Base-by-base conservation (phyloP, 2,113 vertebrate species). In the Nematolebias whitei region DNA sequence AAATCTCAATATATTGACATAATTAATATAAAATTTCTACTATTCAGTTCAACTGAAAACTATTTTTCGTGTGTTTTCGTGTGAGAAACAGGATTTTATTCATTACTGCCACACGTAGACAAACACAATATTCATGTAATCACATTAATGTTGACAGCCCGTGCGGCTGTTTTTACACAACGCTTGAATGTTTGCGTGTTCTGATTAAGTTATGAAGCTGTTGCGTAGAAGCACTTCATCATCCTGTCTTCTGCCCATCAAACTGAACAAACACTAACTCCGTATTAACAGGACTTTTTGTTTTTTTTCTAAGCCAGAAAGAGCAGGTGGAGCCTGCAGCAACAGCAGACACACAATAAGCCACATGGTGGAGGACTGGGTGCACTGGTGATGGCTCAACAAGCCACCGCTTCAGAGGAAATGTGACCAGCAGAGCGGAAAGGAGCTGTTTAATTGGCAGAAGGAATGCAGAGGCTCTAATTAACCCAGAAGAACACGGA, bases 381-480 rank as follows among this genome's bases (percentile, higher is more conserved):
- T 54, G 18, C 47, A n/a, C 67, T 55, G 81, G 24, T 71, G 83
- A 87, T 72, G 75, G 80, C 73, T 83, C 77, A 62, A 80, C 80
- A 61, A 75, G 61, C 78, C 76, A 53, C 19, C 40, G 64, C 76
- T 75, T 77, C 78, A 60, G 68, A 87, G 74, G 81, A 80, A 74
- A 74, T 66, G 70, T 50, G 85, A 74, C 72, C 78, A 80, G 56
- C 72, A 74, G 79, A 76, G 86, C 85, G 79, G 83, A 87, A 85
- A 86, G 86, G 71, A 74, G 76, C 70, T 68, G 71, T 66, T 85
- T 90, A 87, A 90, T 89, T 88, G 84, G 86, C 83, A 55, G 78
- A 74, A 67, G 80, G 70, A 75, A 89, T 80, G 81, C 81, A 78
- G 76, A 61, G 43, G 57, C 69, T 51, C 68, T 88, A 87, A 90